phyloP scores from a whole-genome alignment of 2,113 vertebrate species.

The Dipodomys ordii region DNA sequence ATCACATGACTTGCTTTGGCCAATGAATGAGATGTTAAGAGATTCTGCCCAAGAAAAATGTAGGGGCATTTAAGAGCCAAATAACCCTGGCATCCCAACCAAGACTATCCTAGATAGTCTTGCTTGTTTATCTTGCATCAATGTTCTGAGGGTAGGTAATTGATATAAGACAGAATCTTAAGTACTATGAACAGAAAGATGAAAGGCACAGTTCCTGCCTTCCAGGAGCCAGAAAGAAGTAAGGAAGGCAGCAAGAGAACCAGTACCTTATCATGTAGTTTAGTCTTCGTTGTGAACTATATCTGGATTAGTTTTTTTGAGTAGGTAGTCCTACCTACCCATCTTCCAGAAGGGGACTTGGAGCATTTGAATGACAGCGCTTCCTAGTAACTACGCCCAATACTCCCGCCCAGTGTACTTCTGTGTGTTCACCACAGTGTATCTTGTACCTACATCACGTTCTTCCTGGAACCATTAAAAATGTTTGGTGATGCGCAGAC shows the following conservation, averaged over 20 bases:
- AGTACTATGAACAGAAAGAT: not conserved
- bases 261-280: not conserved
- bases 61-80: not conserved
- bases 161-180: not conserved
- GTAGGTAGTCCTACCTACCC: not conserved
- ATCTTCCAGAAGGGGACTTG: not conserved
- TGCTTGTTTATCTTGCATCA: not conserved
- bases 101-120: not conserved
- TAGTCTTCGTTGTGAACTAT: not conserved
- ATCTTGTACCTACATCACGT: slow-evolving; percentile 15
- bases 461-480: slow-evolving; percentile 70
- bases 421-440: not conserved
- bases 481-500: slow-evolving; percentile 66
- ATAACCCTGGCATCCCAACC: not conserved
- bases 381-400: not conserved
- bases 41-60: not conserved
- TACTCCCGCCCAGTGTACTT: not conserved
- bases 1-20: not conserved
- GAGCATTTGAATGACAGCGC: not conserved
- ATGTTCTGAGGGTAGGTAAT: not conserved
- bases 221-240: not conserved
- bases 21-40: not conserved
- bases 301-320: not conserved
- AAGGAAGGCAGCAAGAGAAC: not conserved
- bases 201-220: not conserved